Conservation (phyloP, 1,140 invertebrate species). For the Nomia melanderi region DNA sequence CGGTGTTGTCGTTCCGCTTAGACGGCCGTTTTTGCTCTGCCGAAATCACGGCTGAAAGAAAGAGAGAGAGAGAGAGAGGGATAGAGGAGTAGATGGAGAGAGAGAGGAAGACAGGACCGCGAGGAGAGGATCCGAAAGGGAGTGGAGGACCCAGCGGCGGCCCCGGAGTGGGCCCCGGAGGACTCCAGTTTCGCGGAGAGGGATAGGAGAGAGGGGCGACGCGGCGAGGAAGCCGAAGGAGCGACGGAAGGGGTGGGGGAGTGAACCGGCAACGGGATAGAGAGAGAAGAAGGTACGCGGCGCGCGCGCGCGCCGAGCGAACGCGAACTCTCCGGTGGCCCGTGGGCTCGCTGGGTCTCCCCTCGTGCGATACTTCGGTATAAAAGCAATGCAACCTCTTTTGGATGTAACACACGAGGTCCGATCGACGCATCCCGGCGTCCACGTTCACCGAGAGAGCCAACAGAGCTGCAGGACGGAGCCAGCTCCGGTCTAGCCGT, state of each 20-base stretch:
- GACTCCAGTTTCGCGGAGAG: slow-evolving; percentile 7
- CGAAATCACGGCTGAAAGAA: slow-evolving; percentile 59
- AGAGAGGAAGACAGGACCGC: too few species aligned
- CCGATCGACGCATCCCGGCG: slow-evolving; percentile 61
- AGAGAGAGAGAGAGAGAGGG: too few species aligned
- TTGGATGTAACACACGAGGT: slow-evolving; percentile 80
- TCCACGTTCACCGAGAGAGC: slow-evolving; percentile 28
- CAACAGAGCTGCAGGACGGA: too few species aligned
- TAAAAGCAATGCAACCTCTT: slow-evolving; percentile 81
- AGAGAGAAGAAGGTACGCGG: slow-evolving; percentile 42
- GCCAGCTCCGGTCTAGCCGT: neutral
- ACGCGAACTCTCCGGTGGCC: slow-evolving; percentile 67
- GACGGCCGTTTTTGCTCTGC: slow-evolving; percentile 45
- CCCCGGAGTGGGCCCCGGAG: slow-evolving; percentile 22
- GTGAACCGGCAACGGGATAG: slow-evolving; percentile 44
- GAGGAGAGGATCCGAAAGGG: slow-evolving; percentile 53
- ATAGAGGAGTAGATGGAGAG: too few species aligned
- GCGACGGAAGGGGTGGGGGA: slow-evolving; percentile 53
- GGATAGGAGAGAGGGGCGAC: slow-evolving; percentile 20
- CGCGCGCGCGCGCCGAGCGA: slow-evolving; percentile 42
- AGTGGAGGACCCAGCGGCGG: slow-evolving; percentile 1
- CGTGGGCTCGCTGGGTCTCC: slow-evolving; percentile 69
- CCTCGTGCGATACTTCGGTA: slow-evolving; percentile 77
- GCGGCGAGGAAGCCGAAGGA: slow-evolving; percentile 24
- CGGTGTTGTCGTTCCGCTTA: neutral